Evolutionary conservation across 2,888 invertebrate species (phyloP), one percentile per base, ranked within the genome.

Genomic region (Sphecodes monilicornis): DNA sequence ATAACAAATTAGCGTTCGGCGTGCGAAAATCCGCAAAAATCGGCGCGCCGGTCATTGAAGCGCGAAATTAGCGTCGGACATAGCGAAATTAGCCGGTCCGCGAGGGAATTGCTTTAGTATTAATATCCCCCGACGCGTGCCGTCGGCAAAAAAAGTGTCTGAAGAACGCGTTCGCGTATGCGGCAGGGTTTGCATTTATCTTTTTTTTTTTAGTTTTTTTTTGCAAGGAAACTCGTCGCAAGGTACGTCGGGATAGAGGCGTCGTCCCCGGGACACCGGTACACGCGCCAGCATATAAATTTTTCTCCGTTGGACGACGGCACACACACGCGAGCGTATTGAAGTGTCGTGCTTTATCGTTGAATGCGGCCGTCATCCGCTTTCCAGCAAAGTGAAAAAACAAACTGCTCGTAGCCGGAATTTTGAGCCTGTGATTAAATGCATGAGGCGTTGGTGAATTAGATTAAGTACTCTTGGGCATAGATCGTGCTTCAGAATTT

Each of bases 401-500:
- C 71, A 77, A 83, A 80, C 79, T 29, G 78, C 60, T 60, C 76
- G 69, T 78, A 72, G 54, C 72, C 46, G 75, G 85, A 83, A 85
- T 88, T 87, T 85, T 85, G 86, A 85, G 82, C 87, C 83, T 73
- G 85, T 77, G 88, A 88, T 88, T 87, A 87, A 88, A 87, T 88
- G 87, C 88, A 87, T 79, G 87, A 83, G 83, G 85, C 88, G 75
- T 50, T 76, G 80, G 79, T 87, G 82, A 87, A 88, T 88, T 88
- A 86, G 88, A 87, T 88, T 88, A 88, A 87, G 86, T 77, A 86
- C 85, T 85, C 88, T 86, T 85, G 82, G 86, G 80, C 85, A 88
- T 83, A 87, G 82, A 88, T 88, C 88, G 87, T 80, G 84, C 85
- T 85, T 77, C 80, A 82, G 85, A 66, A 85, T 85, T 76, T 80